Evolutionary conservation across 2,888 invertebrate genomes (phyloP).

Genomic region (Calameuta pallipes): DNA sequence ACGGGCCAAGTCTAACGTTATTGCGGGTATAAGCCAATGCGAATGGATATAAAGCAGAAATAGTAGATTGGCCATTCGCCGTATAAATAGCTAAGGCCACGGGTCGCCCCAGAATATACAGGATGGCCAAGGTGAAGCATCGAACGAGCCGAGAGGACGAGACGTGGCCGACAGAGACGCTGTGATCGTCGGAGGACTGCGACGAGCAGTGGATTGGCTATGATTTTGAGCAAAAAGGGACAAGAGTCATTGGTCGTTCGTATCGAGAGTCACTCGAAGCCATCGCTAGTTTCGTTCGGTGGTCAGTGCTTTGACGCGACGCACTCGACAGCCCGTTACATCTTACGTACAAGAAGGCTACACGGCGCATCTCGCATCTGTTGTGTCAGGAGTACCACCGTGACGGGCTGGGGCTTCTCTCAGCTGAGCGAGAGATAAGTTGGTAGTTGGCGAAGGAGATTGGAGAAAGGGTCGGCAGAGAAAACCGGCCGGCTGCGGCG

Average conservation of each 20-base stretch:
- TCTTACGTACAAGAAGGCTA: conserved; percentile 39
- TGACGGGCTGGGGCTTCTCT: background rate
- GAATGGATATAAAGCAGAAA: background rate
- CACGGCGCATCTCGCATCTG: conserved; percentile 53
- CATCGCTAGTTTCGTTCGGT: background rate
- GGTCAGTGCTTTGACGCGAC: conserved; percentile 24
- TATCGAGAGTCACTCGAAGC: background rate
- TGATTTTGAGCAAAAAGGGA: background rate
- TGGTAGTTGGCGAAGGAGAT: background rate
- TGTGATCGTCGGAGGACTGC: too few relatives aligned
- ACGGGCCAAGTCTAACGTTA: background rate
- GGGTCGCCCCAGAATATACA: background rate
- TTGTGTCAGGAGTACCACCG: conserved; percentile 25
- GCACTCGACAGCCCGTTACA: conserved; percentile 47
- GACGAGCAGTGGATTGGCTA: too few relatives aligned
- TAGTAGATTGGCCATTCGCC: background rate
- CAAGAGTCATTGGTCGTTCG: background rate
- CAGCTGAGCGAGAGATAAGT: background rate
- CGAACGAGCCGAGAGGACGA: too few relatives aligned
- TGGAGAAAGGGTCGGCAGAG: background rate
- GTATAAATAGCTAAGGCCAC: background rate
- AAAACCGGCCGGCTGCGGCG: conserved; percentile 6
- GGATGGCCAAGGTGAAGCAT: too few relatives aligned
- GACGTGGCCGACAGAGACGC: too few relatives aligned
- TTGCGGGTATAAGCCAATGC: background rate